Percentiles rank a stretch among this genome's conserved stretches.
Conservation (phyloP, 2,888 invertebrate genomes). For the Leptura quadrifasciata region DNA sequence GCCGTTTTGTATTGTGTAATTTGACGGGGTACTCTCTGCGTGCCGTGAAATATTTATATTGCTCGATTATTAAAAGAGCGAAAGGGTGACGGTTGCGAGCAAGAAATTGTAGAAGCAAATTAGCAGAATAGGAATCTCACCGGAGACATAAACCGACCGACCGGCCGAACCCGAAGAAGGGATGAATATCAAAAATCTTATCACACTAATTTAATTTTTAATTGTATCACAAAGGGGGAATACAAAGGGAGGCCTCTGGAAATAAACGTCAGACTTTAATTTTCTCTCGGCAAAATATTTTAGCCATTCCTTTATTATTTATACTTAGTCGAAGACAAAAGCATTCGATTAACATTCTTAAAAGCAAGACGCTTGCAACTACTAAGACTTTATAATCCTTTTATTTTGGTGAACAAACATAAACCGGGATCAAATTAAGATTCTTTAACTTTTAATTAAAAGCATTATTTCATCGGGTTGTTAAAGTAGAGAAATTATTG, state of each 20-base stretch:
- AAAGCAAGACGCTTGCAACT: slow-evolving; percentile 50
- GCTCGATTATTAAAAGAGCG: slow-evolving; percentile 27
- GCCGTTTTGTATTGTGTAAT: background rate
- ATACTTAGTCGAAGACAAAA: slow-evolving; percentile 61
- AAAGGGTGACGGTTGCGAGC: background rate
- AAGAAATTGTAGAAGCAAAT: slow-evolving; percentile 14
- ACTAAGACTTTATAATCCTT: slow-evolving; percentile 66
- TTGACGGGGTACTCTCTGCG: background rate
- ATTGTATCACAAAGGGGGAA: slow-evolving; percentile 35
- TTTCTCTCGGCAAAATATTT: slow-evolving; percentile 54
- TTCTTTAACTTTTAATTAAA: slow-evolving; percentile 72
- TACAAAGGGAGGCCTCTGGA: slow-evolving; percentile 25
- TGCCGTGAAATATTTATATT: slow-evolving; percentile 24
- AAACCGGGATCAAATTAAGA: slow-evolving; percentile 68
- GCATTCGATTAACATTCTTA: slow-evolving; percentile 65
- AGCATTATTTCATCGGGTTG: slow-evolving; percentile 68
- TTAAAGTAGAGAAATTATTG: slow-evolving; percentile 64
- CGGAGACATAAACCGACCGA: slow-evolving; percentile 23
- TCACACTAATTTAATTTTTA: slow-evolving; percentile 41
- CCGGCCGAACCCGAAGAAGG: slow-evolving; percentile 17
- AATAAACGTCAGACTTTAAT: slow-evolving; percentile 42
- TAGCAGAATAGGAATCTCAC: slow-evolving; percentile 17
- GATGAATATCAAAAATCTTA: slow-evolving; percentile 40
- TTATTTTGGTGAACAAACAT: slow-evolving; percentile 66
- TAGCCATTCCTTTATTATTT: slow-evolving; percentile 58